phyloP scores from a whole-genome alignment of 2,113 vertebrate genomes.

The Maccullochella peelii region DNA sequence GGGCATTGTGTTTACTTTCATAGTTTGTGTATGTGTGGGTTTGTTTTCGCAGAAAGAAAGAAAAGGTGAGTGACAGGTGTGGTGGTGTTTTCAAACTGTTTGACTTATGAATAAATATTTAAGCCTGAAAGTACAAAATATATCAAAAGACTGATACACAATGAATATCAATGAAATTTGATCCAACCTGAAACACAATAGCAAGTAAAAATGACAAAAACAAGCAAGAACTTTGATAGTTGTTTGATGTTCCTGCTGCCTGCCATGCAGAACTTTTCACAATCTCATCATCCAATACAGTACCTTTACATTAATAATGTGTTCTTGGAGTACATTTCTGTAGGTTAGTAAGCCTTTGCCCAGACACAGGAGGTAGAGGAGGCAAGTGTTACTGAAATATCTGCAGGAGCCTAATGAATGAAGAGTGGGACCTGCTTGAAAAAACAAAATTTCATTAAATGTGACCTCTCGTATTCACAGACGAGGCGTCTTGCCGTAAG shows the following conservation, averaged over 20 bases:
- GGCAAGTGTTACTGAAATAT: conserved; percentile 11
- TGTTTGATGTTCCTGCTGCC: too few species aligned
- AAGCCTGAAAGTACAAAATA: conserved; percentile 4
- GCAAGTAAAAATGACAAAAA: background rate
- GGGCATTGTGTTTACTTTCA: conserved; percentile 23
- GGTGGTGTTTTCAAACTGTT: background rate
- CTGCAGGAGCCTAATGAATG: conserved; percentile 15
- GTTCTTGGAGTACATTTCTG: background rate
- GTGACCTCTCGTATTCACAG: conserved; percentile 41
- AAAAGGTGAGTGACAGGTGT: conserved; percentile 29
- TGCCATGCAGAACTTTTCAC: conserved; percentile 1
- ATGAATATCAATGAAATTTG: conserved; percentile 19
- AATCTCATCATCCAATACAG: background rate
- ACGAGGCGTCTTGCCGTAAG: background rate
- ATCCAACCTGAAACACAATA: conserved; percentile 8
- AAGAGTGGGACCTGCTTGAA: conserved; percentile 28
- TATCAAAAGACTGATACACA: conserved; percentile 1
- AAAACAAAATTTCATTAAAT: conserved; percentile 40
- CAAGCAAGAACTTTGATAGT: background rate
- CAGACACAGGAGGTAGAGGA: background rate
- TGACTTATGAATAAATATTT: conserved; percentile 43
- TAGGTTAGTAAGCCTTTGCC: background rate
- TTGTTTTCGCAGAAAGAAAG: conserved; percentile 29
- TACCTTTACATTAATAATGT: conserved; percentile 3
- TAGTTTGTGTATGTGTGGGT: conserved; percentile 11